Conservation (phyloP, 2,888 invertebrate genomes). For the Drosophila anomalipes region DNA sequence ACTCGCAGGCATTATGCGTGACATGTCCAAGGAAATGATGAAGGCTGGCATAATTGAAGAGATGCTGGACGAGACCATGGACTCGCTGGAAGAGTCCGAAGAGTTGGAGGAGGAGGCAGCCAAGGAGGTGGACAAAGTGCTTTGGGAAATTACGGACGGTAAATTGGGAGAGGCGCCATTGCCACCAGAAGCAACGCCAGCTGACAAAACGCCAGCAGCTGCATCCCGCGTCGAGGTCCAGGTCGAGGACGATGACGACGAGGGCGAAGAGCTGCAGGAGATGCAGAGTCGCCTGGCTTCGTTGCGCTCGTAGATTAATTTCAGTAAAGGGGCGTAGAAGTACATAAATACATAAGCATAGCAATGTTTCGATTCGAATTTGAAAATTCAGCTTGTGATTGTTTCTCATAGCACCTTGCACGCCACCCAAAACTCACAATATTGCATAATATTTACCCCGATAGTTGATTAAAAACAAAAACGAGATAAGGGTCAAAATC, state of each 20-base stretch:
- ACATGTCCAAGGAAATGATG: slow-evolving; percentile 99
- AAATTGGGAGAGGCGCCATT: slow-evolving; percentile 96
- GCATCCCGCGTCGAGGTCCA: slow-evolving; percentile 81
- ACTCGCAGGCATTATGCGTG: slow-evolving; percentile 97
- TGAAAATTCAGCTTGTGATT: slow-evolving; percentile 48
- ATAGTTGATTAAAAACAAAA: slow-evolving; percentile 47
- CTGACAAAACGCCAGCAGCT: slow-evolving; percentile 86
- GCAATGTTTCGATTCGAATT: slow-evolving; percentile 33
- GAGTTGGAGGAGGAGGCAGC: slow-evolving; percentile 98
- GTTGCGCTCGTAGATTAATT: slow-evolving; percentile 90
- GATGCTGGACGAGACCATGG: slow-evolving; percentile 98
- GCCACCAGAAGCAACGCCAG: slow-evolving; percentile 89
- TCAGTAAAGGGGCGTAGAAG: slow-evolving; percentile 1
- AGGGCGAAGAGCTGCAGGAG: slow-evolving; percentile 93
- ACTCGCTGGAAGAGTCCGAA: slow-evolving; percentile 95
- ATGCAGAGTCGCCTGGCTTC: slow-evolving; percentile 96
- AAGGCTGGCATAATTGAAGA: slow-evolving; percentile 99
- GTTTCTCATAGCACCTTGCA: slow-evolving; percentile 31
- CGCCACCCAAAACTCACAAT: slow-evolving; percentile 27
- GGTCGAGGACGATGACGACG: slow-evolving; percentile 86
- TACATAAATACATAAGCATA: slow-evolving; percentile 6
- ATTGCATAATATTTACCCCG: slow-evolving; percentile 9
- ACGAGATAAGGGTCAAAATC: slow-evolving; percentile 29
- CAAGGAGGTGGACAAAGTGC: slow-evolving; percentile 95
- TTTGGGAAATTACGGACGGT: slow-evolving; percentile 96